These are phyloP conservation scores for Graphium colonna DNA, from an alignment of 2,888 invertebrate genomes.

Conservation along the genomic window DNA sequence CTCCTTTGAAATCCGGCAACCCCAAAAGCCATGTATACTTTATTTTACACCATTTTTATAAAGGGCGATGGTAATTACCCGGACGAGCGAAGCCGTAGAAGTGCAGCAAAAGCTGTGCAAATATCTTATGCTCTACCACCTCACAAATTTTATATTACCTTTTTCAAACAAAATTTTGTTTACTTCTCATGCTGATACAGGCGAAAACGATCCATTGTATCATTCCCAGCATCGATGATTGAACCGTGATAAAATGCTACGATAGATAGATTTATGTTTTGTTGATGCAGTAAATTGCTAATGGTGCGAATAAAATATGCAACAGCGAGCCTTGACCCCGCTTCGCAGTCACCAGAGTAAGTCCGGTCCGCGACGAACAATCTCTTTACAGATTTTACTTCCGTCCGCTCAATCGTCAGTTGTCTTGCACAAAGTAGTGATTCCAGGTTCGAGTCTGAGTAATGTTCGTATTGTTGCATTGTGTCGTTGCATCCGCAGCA, in stretches of 20 bases:
- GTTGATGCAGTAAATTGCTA: conserved; percentile 1
- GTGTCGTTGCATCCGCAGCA: not conserved
- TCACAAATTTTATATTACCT: too few relatives aligned
- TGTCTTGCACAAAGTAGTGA: conserved; percentile 14
- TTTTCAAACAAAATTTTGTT: too few relatives aligned
- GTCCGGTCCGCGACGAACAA: conserved; percentile 13
- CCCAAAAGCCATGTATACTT: too few relatives aligned
- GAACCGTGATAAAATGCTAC: not conserved
- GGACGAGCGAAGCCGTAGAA: too few relatives aligned
- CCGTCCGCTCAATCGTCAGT: conserved; percentile 11
- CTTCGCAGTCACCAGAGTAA: not conserved
- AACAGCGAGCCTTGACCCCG: conserved; percentile 13
- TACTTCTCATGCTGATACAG: too few relatives aligned
- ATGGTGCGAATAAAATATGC: conserved; percentile 12
- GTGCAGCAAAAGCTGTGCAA: too few relatives aligned
- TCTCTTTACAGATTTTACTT: conserved; percentile 15
- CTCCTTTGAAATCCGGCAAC: too few relatives aligned
- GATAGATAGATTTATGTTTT: not conserved
- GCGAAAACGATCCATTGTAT: too few relatives aligned
- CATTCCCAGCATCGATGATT: not conserved
- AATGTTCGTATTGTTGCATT: conserved; percentile 21
- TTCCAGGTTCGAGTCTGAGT: conserved; percentile 6
- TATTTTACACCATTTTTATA: too few relatives aligned
- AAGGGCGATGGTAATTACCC: too few relatives aligned
- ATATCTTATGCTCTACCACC: too few relatives aligned